A percentile compares a stretch with the other conserved stretches of the same genome.
phyloP scores from a whole-genome alignment of 2,113 vertebrate genomes.

The Micronisus gabar region DNA sequence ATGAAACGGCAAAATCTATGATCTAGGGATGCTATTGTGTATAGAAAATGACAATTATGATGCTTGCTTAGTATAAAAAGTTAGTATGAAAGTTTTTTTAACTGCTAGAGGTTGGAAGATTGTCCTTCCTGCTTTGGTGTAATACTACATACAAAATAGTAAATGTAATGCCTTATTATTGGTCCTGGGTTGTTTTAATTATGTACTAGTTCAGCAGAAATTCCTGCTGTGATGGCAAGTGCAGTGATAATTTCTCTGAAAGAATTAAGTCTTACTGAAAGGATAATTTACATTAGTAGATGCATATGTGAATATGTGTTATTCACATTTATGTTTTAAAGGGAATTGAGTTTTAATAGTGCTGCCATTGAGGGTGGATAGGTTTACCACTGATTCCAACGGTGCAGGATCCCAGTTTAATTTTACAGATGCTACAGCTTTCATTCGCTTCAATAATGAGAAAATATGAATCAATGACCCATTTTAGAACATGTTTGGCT shows the following conservation, averaged over 20 bases:
- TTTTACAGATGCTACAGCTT: not conserved
- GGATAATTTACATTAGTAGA: not conserved
- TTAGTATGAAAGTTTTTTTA: not conserved
- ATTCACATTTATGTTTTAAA: rapidly evolving
- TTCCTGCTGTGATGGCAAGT: not conserved
- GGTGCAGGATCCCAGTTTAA: not conserved
- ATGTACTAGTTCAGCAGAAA: not conserved
- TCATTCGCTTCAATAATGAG: not conserved
- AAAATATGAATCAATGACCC: rapidly evolving
- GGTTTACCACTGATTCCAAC: not conserved
- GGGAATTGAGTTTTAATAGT: not conserved
- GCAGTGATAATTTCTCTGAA: not conserved
- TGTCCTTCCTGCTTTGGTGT: not conserved
- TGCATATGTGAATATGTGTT: rapidly evolving
- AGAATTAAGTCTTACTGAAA: not conserved
- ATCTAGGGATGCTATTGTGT: rapidly evolving
- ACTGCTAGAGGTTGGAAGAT: not conserved
- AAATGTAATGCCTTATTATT: not conserved
- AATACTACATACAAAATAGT: rapidly evolving
- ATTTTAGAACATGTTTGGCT: not conserved
- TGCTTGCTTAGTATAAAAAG: not conserved
- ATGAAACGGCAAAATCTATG: rapidly evolving
- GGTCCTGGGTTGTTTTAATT: not conserved
- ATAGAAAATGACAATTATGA: rapidly evolving
- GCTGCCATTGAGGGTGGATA: not conserved